A percentile compares a stretch with the other conserved stretches of the same genome.
These are phyloP conservation scores for Rhabdornis inornatus DNA, from an alignment of 2,113 vertebrate genomes.

Conservation along the genomic window DNA sequence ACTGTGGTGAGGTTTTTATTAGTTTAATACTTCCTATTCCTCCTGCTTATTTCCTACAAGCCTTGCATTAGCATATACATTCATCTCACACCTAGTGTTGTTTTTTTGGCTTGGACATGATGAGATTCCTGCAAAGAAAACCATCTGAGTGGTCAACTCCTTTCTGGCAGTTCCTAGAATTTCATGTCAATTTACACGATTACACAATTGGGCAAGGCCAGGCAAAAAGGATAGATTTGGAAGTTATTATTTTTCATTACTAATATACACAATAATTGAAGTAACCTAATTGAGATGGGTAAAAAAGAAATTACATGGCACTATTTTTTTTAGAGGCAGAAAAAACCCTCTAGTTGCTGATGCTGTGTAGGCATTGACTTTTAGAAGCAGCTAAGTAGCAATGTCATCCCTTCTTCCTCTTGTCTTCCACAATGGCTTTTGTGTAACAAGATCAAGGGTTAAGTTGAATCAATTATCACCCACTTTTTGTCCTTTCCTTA, in stretches of 20 bases:
- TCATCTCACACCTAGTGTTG: background rate
- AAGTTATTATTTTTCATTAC: background rate
- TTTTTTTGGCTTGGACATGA: background rate
- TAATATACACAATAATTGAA: background rate
- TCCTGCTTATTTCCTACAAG: background rate
- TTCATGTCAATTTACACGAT: background rate
- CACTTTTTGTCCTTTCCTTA: background rate
- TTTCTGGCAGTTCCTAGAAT: background rate
- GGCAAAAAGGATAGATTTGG: background rate
- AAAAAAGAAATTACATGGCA: background rate
- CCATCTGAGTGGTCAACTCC: background rate
- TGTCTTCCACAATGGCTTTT: background rate
- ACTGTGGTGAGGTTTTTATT: background rate
- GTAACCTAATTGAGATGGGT: background rate
- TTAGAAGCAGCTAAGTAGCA: background rate
- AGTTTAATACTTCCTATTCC: background rate
- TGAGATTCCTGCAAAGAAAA: background rate
- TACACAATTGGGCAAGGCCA: background rate
- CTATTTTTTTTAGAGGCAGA: background rate
- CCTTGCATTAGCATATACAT: background rate
- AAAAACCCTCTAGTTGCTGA: background rate
- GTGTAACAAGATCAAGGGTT: background rate
- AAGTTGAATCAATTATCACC: constrained; percentile 2
- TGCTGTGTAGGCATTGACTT: background rate
- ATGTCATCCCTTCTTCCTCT: background rate